Base-by-base conservation (phyloP, 2,113 vertebrate species). In the Epinephelus fuscoguttatus region DNA sequence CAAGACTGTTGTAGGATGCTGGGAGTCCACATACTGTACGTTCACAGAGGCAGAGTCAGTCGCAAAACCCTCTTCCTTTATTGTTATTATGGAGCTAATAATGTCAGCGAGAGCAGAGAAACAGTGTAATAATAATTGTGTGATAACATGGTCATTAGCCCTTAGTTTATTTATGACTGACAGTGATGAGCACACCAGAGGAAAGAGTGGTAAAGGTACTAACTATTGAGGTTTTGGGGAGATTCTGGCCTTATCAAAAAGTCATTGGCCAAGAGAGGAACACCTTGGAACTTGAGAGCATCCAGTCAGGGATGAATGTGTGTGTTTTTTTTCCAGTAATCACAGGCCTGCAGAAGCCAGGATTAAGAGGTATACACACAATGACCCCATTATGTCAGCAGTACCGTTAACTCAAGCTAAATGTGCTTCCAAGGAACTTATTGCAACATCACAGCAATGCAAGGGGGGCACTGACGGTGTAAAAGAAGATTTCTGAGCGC, bases 361-460 rank as follows among this genome's bases (percentile, higher is more conserved):
- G 78, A 87, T 89, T 89, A 78, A 71, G 82, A 91, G 73, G 84
- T 81, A 78, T 13, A 82, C 70, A 50, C 75, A 90, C 80, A 85
- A 87, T 92, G 92, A 91, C 92, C 91, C 84, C 90, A 93, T 93
- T 93, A 91, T 89, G 91, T 91, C 93, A 93, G 81, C 66, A 23
- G 21, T 62, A 69, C 84, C 71, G 74, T 73, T 71, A 88, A 85
- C 81, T 84, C 67, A 3, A 87, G 85, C 92, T 87, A 88, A 90
- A 92, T 86, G 80, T 84, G 87, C 75, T 85, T 85, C 84, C 52
- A 53, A 71, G 69, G 61, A 88, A 90, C 75, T 59, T 84, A 80
- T 80, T 90, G 86, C 86, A 87, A 77, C 79, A 90, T 89, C 75
- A 55, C 59, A 85, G 76, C 61, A 56, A 49, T 55, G 69, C 68